Evolutionary conservation across 2,113 vertebrate species (phyloP), one percentile per base, ranked within the genome.

Genomic region (Pavo muticus): DNA sequence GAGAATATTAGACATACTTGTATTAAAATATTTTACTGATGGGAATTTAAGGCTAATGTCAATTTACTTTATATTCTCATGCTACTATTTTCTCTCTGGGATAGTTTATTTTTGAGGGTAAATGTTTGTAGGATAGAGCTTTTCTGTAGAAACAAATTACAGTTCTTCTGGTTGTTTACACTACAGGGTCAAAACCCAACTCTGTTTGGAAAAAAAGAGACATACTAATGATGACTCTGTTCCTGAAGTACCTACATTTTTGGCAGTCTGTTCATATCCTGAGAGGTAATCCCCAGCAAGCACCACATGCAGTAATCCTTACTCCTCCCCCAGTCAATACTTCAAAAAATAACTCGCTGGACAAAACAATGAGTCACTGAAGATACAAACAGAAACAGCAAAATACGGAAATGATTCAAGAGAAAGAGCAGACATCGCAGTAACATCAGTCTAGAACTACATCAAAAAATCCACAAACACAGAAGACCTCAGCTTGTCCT

Each of bases 71-170:
- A 44, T 5, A 0, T 93, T 91, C 86, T 94, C 87, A 96, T 17
- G 27, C 78, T 93, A 84, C 87, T 93, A 95, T 88, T 88, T 96
- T 5, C 37, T 92, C 94, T 95, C 87, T 79, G 76, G 91, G 81
- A 96, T 81, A 95, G 92, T 97, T 96, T 96, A 96, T 81, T 93
- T 81, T 75, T 69, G 56, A 95, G 83, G 69, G 92, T 97, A 97
- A 97, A 96, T 97, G 96, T 98, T 97, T 97, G 96, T 87, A 95
- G 94, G 89, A 89, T 67, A 84, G 37, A 91, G 94, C 87, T 93
- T 97, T 94, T 90, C 93, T 83, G 68, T 92, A 95, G 94, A 92
- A 97, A 98, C 97, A 97, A 92, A 97, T 92, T 77, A 88, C 76
- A 91, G 52, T 84, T 84, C 60, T 92, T 82, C 35, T 93, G 90